Percentiles rank a stretch among this genome's conserved stretches.
phyloP scores from a whole-genome alignment of 2,113 vertebrate genomes.

The Eublepharis macularius region DNA sequence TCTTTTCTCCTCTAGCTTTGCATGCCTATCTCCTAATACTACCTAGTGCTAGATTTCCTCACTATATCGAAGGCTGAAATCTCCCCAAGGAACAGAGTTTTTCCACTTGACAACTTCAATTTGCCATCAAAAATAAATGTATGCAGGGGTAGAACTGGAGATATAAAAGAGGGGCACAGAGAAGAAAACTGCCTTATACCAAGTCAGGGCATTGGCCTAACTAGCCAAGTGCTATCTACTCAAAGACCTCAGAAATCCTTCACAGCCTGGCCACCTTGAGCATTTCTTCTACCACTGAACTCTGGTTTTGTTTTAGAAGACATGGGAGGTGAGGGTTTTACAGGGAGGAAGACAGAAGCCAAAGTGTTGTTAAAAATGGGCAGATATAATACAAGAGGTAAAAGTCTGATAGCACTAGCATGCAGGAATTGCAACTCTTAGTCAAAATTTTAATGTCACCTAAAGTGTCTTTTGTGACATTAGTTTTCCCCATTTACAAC shows the following conservation, averaged over 20 bases:
- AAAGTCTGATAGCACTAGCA: background rate
- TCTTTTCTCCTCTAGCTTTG: background rate
- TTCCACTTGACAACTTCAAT: background rate
- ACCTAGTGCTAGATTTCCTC: slow-evolving; percentile 1
- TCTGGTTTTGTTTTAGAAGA: background rate
- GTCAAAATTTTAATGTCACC: background rate
- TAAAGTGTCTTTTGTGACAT: background rate
- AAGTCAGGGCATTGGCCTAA: background rate
- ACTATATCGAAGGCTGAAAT: too few species aligned
- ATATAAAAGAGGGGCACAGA: background rate
- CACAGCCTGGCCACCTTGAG: background rate
- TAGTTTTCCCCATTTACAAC: background rate
- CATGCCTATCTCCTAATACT: background rate
- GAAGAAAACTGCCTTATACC: background rate
- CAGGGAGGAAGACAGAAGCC: background rate
- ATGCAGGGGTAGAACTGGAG: background rate
- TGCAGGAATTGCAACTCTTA: background rate
- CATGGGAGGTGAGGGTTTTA: background rate
- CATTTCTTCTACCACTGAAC: background rate
- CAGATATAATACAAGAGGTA: background rate
- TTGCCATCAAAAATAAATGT: background rate
- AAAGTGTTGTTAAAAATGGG: background rate
- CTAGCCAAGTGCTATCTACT: background rate
- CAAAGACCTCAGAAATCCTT: background rate
- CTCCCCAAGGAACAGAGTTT: too few species aligned